Conservation (phyloP, 2,113 vertebrate species). For the Nansenia antarctica region DNA sequence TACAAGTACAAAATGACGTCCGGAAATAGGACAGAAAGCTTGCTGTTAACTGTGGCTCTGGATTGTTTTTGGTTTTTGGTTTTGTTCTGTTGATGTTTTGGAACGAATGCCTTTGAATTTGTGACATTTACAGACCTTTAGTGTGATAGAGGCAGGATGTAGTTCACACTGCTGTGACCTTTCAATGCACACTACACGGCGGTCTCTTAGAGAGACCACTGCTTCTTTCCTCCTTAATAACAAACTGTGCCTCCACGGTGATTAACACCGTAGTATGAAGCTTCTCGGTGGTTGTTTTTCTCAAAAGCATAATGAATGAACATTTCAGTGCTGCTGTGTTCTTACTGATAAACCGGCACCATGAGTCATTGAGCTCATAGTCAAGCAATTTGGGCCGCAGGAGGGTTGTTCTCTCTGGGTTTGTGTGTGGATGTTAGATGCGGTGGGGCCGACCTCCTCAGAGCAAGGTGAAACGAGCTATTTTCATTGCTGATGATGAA, state of each 20-base stretch:
- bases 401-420: conserved; percentile 44
- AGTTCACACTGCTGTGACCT: conserved; percentile 60
- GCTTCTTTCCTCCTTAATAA: not conserved
- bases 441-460: conserved; percentile 30
- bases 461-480: conserved; percentile 55
- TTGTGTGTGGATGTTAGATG: conserved; percentile 34
- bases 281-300: not conserved
- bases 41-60: conserved; percentile 22
- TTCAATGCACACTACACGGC: conserved; percentile 51
- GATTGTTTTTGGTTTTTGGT: conserved; percentile 21
- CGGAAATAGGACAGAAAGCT: not conserved
- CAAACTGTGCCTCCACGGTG: not conserved
- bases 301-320: not conserved
- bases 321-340: not conserved
- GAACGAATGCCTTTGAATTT: conserved; percentile 32
- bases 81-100: no score
- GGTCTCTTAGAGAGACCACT: conserved; percentile 15
- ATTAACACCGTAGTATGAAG: no score
- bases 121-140: conserved; percentile 61
- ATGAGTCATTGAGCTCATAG: conserved; percentile 69
- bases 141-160: conserved; percentile 30
- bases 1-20: no score
- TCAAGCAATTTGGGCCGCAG: conserved; percentile 65
- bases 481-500: conserved; percentile 70
- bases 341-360: not conserved